phyloP scores from a whole-genome alignment of 1,140 invertebrate genomes.

The Magallana angulata region DNA sequence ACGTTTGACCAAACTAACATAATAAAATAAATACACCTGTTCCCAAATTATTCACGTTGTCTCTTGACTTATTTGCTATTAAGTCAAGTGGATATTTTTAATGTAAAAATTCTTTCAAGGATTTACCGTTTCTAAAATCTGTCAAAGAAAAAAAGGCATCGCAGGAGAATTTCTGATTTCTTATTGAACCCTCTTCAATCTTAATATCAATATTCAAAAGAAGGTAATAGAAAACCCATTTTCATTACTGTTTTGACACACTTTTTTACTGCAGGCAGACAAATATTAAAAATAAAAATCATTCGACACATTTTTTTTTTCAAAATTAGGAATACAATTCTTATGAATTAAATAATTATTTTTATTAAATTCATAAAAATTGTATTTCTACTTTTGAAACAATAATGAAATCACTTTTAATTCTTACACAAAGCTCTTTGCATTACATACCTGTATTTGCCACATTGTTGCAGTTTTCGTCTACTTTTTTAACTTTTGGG shows the following conservation, averaged over 20 bases:
- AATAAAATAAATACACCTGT: constrained; percentile 31
- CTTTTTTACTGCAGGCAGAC: no score
- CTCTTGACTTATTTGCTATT: not conserved
- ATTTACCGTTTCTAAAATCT: not conserved
- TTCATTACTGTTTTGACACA: no score
- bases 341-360: not conserved
- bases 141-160: not conserved
- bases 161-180: not conserved
- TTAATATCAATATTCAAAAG: not conserved
- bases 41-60: constrained; percentile 13
- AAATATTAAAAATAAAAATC: no score
- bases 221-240: not conserved
- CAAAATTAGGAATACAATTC: no score
- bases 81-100: not conserved
- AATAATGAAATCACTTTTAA: not conserved
- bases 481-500: not conserved
- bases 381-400: not conserved
- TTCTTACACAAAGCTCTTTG: no score
- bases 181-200: not conserved
- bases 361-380: not conserved
- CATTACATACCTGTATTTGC: not conserved
- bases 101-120: not conserved
- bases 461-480: constrained; percentile 39
- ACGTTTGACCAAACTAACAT: constrained; percentile 1
- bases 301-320: no score